Percentiles rank a stretch among this genome's conserved stretches.
Evolutionary conservation across 2,888 invertebrate genomes (phyloP).

Genomic region (Ceraclea dissimilis): DNA sequence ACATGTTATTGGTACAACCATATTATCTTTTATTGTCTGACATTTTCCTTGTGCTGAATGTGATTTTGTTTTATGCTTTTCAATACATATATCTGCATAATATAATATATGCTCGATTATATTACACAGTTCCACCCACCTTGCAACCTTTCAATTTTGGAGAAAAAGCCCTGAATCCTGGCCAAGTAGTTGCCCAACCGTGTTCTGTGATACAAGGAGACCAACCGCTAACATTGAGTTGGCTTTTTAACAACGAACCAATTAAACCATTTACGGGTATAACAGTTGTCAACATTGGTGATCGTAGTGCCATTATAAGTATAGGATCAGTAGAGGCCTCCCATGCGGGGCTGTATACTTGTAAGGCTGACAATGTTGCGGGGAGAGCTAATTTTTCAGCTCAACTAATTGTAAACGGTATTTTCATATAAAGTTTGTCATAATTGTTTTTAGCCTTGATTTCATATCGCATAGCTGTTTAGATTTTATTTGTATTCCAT

Average conservation of each 20-base stretch:
- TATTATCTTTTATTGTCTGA: not conserved
- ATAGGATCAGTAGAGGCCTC: constrained; percentile 48
- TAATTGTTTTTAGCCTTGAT: constrained; percentile 1
- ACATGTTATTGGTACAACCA: constrained; percentile 61
- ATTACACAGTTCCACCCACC: constrained; percentile 41
- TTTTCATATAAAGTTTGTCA: not conserved
- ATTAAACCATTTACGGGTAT: constrained; percentile 42
- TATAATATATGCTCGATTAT: constrained; percentile 2
- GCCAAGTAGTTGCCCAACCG: constrained; percentile 51
- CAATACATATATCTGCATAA: not conserved
- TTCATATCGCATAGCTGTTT: constrained; percentile 6
- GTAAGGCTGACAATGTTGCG: constrained; percentile 50
- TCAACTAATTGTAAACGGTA: constrained; percentile 44
- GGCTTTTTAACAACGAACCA: constrained; percentile 43
- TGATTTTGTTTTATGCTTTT: constrained; percentile 29
- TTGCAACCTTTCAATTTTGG: constrained; percentile 53
- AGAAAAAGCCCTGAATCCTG: constrained; percentile 51
- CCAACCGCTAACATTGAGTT: constrained; percentile 55
- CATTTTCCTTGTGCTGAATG: not conserved
- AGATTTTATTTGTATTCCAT: constrained; percentile 4
- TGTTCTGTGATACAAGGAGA: constrained; percentile 58
- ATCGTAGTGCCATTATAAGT: constrained; percentile 47
- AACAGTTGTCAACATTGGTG: constrained; percentile 46
- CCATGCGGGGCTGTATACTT: constrained; percentile 55
- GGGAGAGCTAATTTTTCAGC: constrained; percentile 49